Evolutionary conservation across 1,140 invertebrate species (phyloP).

Genomic region (Drosophila simulans): DNA sequence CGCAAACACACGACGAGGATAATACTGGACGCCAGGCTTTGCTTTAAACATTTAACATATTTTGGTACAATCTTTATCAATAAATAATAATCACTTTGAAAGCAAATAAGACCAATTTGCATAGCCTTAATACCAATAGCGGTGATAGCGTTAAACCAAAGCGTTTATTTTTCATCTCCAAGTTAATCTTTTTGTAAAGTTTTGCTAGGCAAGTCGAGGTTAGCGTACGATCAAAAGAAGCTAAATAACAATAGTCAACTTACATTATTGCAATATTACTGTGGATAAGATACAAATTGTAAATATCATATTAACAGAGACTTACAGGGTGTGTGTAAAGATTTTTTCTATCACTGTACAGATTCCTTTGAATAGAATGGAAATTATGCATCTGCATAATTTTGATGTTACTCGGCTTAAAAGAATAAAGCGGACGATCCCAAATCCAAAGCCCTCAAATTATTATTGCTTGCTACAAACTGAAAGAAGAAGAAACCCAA

Average conservation of each 20-base stretch:
- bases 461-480: not conserved
- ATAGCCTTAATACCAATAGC: no score
- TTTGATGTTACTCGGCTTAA: constrained; percentile 4
- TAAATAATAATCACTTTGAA: not conserved
- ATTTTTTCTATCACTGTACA: constrained; percentile 13
- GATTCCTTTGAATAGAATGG: constrained; percentile 6
- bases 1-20: not conserved
- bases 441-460: constrained; percentile 6
- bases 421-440: constrained; percentile 5
- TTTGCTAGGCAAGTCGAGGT: constrained; percentile 67
- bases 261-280: constrained; percentile 60
- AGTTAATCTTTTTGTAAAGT: constrained; percentile 11
- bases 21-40: not conserved
- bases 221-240: constrained; percentile 18
- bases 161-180: no score
- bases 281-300: constrained; percentile 24
- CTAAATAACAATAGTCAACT: constrained; percentile 32
- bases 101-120: no score
- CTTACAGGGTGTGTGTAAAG: constrained; percentile 9
- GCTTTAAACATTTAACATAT: not conserved
- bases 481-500: constrained; percentile 12
- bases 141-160: no score
- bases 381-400: constrained; percentile 5
- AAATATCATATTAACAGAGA: constrained; percentile 11
- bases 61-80: constrained; percentile 2